Conservation (phyloP, 2,888 invertebrate genomes). For the Tuberolachnus salignus region DNA sequence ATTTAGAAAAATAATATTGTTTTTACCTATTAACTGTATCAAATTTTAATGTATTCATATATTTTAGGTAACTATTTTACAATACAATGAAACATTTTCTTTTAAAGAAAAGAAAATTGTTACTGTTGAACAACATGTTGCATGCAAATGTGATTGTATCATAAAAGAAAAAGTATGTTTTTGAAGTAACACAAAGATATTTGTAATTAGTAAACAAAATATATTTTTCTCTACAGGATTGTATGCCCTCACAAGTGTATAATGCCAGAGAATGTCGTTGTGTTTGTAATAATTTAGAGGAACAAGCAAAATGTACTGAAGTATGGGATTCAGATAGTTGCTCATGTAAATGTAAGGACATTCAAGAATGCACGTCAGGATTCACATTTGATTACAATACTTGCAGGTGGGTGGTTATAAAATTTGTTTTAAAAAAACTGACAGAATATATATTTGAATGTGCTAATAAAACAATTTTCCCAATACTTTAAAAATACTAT, state of each 20-base stretch:
- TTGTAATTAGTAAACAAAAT: background rate
- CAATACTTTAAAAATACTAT: too few relatives aligned
- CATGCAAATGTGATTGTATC: constrained; percentile 70
- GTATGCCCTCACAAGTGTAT: constrained; percentile 69
- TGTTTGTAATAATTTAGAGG: constrained; percentile 69
- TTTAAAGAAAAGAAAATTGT: constrained; percentile 65
- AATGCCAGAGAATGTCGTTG: constrained; percentile 68
- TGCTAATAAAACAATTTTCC: too few relatives aligned
- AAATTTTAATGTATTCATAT: background rate
- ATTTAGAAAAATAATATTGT: background rate
- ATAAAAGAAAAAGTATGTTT: constrained; percentile 66
- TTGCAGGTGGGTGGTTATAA: constrained; percentile 64
- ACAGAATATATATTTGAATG: too few relatives aligned
- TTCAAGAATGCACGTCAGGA: constrained; percentile 69
- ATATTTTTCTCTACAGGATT: constrained; percentile 64
- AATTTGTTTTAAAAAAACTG: too few relatives aligned
- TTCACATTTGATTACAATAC: constrained; percentile 67
- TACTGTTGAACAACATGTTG: constrained; percentile 68
- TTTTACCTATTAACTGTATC: background rate
- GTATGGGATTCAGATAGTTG: constrained; percentile 70
- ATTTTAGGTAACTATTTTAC: constrained; percentile 63
- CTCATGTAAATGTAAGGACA: constrained; percentile 68
- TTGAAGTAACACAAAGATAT: constrained; percentile 59
- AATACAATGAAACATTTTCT: constrained; percentile 62
- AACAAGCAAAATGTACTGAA: constrained; percentile 67